Evolutionary conservation across 2,113 vertebrate species (phyloP).

Genomic region (Pampusana beccarii): DNA sequence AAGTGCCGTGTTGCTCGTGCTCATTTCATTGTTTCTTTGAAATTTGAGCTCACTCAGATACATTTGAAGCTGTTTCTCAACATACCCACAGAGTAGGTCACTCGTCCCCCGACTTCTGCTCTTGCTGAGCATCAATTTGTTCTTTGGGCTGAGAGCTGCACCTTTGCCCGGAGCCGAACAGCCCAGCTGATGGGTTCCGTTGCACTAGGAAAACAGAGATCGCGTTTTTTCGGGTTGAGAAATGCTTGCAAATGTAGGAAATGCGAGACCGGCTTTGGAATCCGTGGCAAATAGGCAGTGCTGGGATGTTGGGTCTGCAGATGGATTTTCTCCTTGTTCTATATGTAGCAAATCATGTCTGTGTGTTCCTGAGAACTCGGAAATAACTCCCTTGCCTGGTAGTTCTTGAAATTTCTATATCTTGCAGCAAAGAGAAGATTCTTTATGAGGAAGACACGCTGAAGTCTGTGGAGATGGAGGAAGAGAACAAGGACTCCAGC

Average conservation of each 20-base stretch:
- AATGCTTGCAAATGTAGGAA: neutral
- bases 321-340: neutral
- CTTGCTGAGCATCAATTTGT: neutral
- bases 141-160: neutral
- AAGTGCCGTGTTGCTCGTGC: neutral
- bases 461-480: conserved; percentile 73
- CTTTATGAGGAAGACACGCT: conserved; percentile 74
- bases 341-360: neutral
- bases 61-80: neutral
- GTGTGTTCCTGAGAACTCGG: neutral
- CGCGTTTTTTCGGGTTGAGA: neutral
- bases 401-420: neutral
- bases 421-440: conserved; percentile 79
- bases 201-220: neutral
- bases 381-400: neutral
- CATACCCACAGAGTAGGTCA: neutral
- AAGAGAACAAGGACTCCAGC: conserved; percentile 76
- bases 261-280: neutral
- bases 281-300: neutral
- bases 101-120: neutral
- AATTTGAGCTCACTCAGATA: neutral
- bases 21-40: neutral
- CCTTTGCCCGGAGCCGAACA: accelerated
- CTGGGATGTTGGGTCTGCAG: neutral
- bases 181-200: neutral